Conservation (phyloP, 2,113 vertebrate species). For the Dolichallabes microphthalmus region DNA sequence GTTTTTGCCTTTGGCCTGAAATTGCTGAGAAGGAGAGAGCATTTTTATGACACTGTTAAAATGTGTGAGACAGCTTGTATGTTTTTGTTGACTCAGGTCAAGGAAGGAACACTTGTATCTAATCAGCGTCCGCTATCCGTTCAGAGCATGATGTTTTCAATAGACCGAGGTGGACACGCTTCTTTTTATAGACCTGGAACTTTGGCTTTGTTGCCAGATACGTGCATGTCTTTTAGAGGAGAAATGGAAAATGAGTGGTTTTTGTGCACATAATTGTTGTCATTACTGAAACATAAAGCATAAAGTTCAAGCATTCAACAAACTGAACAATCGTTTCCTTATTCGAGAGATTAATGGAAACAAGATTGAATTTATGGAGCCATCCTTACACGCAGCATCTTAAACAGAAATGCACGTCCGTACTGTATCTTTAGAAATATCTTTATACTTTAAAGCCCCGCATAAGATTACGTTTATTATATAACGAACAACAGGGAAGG, state of each 20-base stretch:
- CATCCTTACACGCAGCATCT: neutral
- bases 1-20: constrained; percentile 9
- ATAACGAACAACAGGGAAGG: constrained; percentile 14
- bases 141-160: neutral
- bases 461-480: constrained; percentile 5
- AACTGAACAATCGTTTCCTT: constrained; percentile 35
- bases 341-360: constrained; percentile 26
- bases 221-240: neutral
- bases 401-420: neutral
- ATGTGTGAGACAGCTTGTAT: constrained; percentile 12
- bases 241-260: constrained; percentile 18
- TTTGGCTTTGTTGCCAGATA: neutral
- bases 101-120: neutral
- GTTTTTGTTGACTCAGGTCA: constrained; percentile 25
- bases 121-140: neutral
- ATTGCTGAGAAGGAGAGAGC: neutral
- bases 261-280: neutral
- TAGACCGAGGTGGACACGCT: neutral
- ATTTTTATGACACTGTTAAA: constrained; percentile 10
- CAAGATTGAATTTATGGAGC: constrained; percentile 18
- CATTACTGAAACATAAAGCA: neutral
- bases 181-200: neutral
- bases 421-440: neutral
- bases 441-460: constrained; percentile 4
- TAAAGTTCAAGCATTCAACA: constrained; percentile 14